These are phyloP conservation scores for Bryconaethiops microstoma DNA, from an alignment of 2,797 vertebrate genomes.

Conservation along the genomic window DNA sequence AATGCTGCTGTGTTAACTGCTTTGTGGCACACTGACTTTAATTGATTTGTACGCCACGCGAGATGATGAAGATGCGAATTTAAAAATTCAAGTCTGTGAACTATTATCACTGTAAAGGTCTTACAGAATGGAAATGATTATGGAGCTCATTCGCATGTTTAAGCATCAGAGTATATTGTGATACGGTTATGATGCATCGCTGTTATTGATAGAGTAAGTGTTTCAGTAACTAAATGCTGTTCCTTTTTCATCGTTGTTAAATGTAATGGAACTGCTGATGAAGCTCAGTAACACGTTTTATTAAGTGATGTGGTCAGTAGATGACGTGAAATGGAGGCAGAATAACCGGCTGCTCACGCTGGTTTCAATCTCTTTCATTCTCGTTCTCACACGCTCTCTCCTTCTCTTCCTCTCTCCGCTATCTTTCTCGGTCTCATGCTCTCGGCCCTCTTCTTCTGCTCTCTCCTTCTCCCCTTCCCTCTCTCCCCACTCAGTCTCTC, in stretches of 20 bases:
- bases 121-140: background rate
- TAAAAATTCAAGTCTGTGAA: constrained; percentile 24
- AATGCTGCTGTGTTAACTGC: constrained; percentile 34
- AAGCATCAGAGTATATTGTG: background rate
- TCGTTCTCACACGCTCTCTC: too few species aligned
- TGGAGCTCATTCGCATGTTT: background rate
- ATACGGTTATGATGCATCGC: background rate
- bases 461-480: too few species aligned
- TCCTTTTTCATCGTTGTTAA: background rate
- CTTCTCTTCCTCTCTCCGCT: too few species aligned
- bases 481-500: too few species aligned
- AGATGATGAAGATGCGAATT: constrained; percentile 21
- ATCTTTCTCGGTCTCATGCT: too few species aligned
- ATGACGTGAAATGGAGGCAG: constrained; percentile 7
- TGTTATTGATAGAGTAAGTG: background rate
- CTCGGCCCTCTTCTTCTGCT: too few species aligned
- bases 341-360: background rate
- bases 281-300: background rate
- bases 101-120: background rate
- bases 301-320: background rate
- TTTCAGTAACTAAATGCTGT: background rate
- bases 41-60: constrained; percentile 43
- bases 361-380: too few species aligned
- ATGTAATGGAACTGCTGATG: background rate
- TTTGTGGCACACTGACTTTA: constrained; percentile 27